These are phyloP conservation scores for Rhizoglyphus robini DNA, from an alignment of 1,140 invertebrate genomes.

Conservation along the genomic window DNA sequence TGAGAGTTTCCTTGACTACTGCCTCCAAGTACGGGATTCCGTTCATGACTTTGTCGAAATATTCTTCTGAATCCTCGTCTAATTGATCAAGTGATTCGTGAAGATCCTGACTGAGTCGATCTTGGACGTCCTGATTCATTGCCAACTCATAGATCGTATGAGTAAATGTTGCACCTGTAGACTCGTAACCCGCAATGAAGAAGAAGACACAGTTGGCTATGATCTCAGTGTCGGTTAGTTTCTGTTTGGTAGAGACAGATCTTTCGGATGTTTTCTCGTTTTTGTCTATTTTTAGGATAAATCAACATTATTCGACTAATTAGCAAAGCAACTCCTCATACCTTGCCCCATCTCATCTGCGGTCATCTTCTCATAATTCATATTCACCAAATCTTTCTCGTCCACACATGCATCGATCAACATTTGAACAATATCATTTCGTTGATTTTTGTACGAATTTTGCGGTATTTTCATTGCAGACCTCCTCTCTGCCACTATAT, in stretches of 20 bases:
- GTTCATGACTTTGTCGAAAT: background rate
- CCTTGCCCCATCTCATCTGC: too few relatives aligned
- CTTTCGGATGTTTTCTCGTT: too few relatives aligned
- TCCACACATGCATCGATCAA: too few relatives aligned
- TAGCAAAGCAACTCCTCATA: too few relatives aligned
- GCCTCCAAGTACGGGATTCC: background rate
- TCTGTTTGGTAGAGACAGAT: background rate
- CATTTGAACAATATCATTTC: too few relatives aligned
- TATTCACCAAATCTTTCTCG: too few relatives aligned
- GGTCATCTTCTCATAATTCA: too few relatives aligned
- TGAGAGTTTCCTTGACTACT: background rate
- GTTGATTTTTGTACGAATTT: too few relatives aligned
- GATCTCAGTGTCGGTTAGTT: background rate
- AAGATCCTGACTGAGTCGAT: background rate
- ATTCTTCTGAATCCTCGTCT: background rate
- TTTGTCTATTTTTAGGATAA: too few relatives aligned
- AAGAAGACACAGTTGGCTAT: conserved; percentile 8
- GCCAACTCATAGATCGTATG: background rate
- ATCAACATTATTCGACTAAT: too few relatives aligned
- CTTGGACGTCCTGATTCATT: background rate
- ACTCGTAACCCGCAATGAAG: conserved; percentile 38
- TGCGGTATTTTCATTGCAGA: too few relatives aligned
- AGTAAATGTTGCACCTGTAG: conserved; percentile 34
- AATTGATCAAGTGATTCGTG: background rate
- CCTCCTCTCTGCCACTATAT: too few relatives aligned